phyloP scores from a whole-genome alignment of 2,888 invertebrate species.

The Cacoxenus indagator region DNA sequence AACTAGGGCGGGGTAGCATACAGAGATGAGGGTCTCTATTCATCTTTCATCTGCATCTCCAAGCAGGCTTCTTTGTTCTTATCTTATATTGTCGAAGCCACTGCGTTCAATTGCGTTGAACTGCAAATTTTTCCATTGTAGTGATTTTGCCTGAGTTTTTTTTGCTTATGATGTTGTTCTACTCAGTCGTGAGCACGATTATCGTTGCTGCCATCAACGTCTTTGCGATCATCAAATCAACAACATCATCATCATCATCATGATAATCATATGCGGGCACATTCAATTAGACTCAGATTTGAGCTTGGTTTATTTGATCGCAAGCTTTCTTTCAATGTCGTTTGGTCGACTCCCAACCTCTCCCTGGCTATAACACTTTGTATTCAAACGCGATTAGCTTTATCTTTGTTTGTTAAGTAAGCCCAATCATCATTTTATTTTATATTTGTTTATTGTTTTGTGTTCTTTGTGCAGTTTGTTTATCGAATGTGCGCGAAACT shows the following conservation, averaged over 20 bases:
- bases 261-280: conserved; percentile 36
- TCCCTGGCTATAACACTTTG: too few relatives aligned
- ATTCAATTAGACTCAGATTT: conserved; percentile 31
- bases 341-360: too few relatives aligned
- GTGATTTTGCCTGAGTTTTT: neutral
- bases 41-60: neutral
- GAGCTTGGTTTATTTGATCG: conserved; percentile 22
- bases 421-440: too few relatives aligned
- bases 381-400: too few relatives aligned
- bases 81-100: neutral
- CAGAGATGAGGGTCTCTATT: too few relatives aligned
- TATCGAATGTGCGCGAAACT: too few relatives aligned
- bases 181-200: too few relatives aligned
- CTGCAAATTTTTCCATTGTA: conserved; percentile 10
- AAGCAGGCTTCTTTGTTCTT: neutral
- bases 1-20: too few relatives aligned
- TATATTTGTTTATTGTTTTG: too few relatives aligned
- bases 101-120: neutral
- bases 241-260: neutral
- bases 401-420: too few relatives aligned
- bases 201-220: neutral
- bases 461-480: too few relatives aligned
- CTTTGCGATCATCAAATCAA: neutral
- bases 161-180: too few relatives aligned
- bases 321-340: conserved; percentile 14